Conservation (phyloP, 2,888 invertebrate genomes). For the Trilocha varians region DNA sequence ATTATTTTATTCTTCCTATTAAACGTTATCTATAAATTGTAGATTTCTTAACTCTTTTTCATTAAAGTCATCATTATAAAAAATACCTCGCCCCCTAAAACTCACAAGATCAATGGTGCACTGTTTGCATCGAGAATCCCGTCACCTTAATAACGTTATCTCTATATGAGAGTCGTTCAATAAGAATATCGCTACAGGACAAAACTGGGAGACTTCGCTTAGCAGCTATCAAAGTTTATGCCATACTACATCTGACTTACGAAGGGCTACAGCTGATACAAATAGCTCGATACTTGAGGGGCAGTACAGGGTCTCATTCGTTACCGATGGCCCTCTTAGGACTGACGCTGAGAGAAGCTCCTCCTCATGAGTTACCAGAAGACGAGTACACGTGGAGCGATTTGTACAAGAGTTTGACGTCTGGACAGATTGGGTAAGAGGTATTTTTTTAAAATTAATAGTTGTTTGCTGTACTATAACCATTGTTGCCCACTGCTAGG, state of each 20-base stretch:
- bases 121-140: too few relatives aligned
- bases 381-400: constrained; percentile 40
- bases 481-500: too few relatives aligned
- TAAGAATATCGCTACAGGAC: constrained; percentile 17
- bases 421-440: constrained; percentile 60
- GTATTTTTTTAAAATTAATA: background rate
- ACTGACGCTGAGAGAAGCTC: constrained; percentile 74
- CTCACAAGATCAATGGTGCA: too few relatives aligned
- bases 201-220: constrained; percentile 26
- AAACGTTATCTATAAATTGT: too few relatives aligned
- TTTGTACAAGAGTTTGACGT: constrained; percentile 32
- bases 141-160: too few relatives aligned
- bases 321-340: constrained; percentile 68
- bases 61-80: too few relatives aligned
- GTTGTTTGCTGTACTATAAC: too few relatives aligned
- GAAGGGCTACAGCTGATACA: constrained; percentile 60
- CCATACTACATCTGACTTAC: constrained; percentile 51
- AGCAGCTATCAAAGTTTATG: constrained; percentile 57
- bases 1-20: too few relatives aligned
- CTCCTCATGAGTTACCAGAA: constrained; percentile 27
- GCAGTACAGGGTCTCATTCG: constrained; percentile 64
- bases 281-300: constrained; percentile 74
- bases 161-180: background rate
- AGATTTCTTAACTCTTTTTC: too few relatives aligned
- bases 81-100: too few relatives aligned